Conservation (phyloP, 1,140 invertebrate genomes). For the Dinoponera quadriceps region DNA sequence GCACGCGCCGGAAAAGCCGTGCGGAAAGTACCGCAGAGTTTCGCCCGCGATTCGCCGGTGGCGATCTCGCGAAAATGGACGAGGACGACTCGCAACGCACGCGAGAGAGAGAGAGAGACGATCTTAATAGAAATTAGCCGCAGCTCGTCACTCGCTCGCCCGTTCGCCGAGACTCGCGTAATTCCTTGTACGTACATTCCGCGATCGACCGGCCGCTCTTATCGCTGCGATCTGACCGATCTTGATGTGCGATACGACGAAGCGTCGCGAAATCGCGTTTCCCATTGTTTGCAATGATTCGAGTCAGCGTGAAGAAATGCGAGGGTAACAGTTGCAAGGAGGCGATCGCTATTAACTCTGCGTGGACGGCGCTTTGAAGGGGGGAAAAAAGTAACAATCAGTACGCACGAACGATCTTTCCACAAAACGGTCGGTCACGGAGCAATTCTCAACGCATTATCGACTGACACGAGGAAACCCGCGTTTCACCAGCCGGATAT, state of each 20-base stretch:
- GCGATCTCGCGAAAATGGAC: background rate
- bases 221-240: slow-evolving; percentile 58
- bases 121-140: slow-evolving; percentile 13
- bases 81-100: background rate
- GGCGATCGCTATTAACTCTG: background rate
- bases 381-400: no score
- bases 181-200: background rate
- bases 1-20: background rate
- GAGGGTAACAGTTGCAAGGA: background rate
- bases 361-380: no score
- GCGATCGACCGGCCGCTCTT: slow-evolving; percentile 37
- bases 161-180: no score
- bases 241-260: slow-evolving; percentile 45
- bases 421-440: no score
- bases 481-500: no score
- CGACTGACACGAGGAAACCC: no score
- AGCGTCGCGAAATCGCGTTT: slow-evolving; percentile 37
- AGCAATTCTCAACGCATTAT: no score
- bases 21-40: background rate
- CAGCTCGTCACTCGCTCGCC: no score
- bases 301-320: slow-evolving; percentile 36
- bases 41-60: slow-evolving; percentile 16
- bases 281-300: slow-evolving; percentile 21
- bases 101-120: background rate
- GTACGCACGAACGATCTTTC: no score